These are phyloP conservation scores for Eristalis tenax DNA, from an alignment of 2,888 invertebrate species.

Conservation along the genomic window DNA sequence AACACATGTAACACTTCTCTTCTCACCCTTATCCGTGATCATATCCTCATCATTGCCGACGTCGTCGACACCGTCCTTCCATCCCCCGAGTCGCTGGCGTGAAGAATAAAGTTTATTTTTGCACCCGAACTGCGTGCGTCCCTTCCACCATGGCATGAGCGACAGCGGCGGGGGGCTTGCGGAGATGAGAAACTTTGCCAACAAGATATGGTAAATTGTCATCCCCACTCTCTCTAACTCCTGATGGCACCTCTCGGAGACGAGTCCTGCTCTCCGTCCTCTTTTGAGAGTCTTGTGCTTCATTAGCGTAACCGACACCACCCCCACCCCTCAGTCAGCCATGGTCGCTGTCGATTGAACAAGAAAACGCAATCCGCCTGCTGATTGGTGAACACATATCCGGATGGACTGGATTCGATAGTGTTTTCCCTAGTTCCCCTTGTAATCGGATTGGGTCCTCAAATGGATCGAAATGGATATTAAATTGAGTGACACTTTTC, in stretches of 20 bases:
- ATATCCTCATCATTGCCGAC: constrained; percentile 30
- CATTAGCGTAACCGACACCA: constrained; percentile 35
- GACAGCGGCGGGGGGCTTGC: too few relatives aligned
- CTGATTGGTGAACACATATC: constrained; percentile 20
- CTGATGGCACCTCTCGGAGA: neutral
- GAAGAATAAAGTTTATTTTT: constrained; percentile 42
- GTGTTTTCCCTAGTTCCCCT: constrained; percentile 1
- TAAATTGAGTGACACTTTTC: constrained; percentile 36
- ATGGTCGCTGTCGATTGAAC: constrained; percentile 18
- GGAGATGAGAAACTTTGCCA: constrained; percentile 37
- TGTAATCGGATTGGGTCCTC: constrained; percentile 33
- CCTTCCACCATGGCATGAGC: neutral
- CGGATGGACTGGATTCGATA: neutral
- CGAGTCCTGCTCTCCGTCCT: neutral
- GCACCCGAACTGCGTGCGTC: constrained; percentile 24
- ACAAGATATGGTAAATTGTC: constrained; percentile 49
- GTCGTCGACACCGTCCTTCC: neutral
- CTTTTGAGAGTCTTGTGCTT: constrained; percentile 33
- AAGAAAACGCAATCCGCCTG: constrained; percentile 42
- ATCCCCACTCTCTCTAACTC: neutral
- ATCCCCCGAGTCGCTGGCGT: neutral
- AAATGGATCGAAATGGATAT: constrained; percentile 45
- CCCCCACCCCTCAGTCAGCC: neutral
- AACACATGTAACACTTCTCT: constrained; percentile 35
- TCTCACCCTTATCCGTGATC: constrained; percentile 14